Conservation (phyloP, 2,797 vertebrate species). For the Phylloscopus collybita region DNA sequence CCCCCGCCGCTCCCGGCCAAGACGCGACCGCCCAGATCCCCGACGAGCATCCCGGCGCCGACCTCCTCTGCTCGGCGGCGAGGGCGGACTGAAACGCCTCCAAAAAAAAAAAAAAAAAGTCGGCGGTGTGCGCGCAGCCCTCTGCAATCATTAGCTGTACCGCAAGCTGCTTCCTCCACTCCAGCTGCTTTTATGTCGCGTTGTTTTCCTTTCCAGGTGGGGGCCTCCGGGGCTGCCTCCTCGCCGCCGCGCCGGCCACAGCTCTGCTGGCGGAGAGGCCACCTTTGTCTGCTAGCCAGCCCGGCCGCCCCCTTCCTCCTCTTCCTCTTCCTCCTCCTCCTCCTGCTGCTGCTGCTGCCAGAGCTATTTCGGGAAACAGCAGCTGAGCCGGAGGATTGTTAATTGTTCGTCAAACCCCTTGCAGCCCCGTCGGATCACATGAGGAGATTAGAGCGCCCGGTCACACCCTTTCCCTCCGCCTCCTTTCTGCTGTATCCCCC, state of each 20-base stretch:
- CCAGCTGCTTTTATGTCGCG: conserved; percentile 65
- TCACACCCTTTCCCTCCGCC: conserved; percentile 23
- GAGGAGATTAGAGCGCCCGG: neutral
- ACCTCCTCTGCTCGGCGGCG: neutral
- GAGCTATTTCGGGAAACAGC: conserved; percentile 78
- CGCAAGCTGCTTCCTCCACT: conserved; percentile 74
- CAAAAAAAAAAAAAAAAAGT: neutral
- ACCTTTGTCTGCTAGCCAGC: conserved; percentile 69
- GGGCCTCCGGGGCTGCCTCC: conserved; percentile 64
- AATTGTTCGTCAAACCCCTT: conserved; percentile 77
- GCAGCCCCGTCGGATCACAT: conserved; percentile 59
- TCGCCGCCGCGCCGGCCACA: neutral
- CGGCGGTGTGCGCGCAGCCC: conserved; percentile 3
- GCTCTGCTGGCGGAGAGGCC: conserved; percentile 50
- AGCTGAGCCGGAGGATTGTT: conserved; percentile 77
- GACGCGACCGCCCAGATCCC: neutral
- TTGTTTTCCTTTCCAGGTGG: conserved; percentile 70
- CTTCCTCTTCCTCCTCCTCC: neutral
- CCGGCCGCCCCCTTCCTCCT: neutral
- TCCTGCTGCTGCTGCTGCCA: neutral
- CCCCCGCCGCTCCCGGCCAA: neutral
- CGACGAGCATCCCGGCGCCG: neutral
- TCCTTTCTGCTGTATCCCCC: neutral
- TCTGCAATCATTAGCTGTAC: conserved; percentile 63
- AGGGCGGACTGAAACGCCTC: neutral